Conservation (phyloP, 2,113 vertebrate genomes). For the Cricetomys ansorgei region DNA sequence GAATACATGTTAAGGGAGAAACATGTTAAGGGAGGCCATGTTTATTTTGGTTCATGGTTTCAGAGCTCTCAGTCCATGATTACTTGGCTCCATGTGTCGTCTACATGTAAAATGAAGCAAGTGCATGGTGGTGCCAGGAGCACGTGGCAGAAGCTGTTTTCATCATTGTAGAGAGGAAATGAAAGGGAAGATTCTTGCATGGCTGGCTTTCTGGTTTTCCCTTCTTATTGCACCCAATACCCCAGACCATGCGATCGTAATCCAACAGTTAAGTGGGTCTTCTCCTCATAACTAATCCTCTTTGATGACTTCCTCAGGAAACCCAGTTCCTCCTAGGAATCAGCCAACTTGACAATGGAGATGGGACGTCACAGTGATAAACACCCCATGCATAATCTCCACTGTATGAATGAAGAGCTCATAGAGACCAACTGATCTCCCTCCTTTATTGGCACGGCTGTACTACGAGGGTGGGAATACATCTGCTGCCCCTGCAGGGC, state of each 20-base stretch:
- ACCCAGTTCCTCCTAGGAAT: neutral
- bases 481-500: neutral
- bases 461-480: neutral
- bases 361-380: neutral
- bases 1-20: neutral
- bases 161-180: neutral
- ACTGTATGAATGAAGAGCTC: neutral
- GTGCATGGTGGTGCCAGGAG: neutral
- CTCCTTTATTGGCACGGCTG: neutral
- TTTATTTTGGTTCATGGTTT: neutral
- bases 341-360: neutral
- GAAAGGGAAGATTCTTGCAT: neutral
- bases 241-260: no score
- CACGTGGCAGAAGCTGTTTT: no score
- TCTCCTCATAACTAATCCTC: neutral
- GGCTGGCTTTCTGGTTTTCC: neutral
- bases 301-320: neutral
- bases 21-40: neutral
- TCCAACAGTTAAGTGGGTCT: neutral
- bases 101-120: neutral
- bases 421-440: neutral
- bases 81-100: neutral
- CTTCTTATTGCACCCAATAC: neutral
- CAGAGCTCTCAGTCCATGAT: neutral
- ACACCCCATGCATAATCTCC: neutral